Evolutionary conservation across 1,140 invertebrate genomes (phyloP).

Genomic region (Uloborus diversus): DNA sequence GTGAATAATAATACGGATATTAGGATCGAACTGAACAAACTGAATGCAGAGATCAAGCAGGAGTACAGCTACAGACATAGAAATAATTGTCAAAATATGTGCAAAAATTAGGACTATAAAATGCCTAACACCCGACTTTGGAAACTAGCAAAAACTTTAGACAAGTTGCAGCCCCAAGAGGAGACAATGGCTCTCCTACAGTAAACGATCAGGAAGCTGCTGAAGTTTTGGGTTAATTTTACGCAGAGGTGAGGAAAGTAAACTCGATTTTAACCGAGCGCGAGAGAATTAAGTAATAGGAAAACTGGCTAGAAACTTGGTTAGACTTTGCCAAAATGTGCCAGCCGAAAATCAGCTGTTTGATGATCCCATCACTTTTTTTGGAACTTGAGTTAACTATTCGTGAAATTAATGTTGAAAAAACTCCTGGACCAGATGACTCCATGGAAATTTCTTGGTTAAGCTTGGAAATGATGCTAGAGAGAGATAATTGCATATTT

Average conservation of each 20-base stretch:
- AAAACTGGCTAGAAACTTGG: neutral
- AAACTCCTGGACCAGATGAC: neutral
- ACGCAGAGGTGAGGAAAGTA: neutral
- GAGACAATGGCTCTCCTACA: neutral
- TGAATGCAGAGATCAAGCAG: neutral
- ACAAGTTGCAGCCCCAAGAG: neutral
- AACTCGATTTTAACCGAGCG: neutral
- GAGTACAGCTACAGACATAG: neutral
- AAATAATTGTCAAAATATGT: neutral
- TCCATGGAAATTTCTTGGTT: neutral
- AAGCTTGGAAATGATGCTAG: neutral
- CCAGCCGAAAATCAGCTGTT: neutral
- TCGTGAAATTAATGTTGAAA: neutral
- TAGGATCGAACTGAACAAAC: slow-evolving; percentile 2
- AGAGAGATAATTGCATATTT: neutral
- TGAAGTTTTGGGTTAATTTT: neutral
- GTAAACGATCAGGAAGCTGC: neutral
- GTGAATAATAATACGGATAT: neutral
- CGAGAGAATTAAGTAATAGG: neutral
- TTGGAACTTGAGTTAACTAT: neutral
- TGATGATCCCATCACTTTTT: neutral
- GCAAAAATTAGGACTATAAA: neutral
- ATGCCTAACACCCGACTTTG: neutral
- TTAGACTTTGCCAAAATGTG: neutral
- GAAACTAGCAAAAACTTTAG: neutral